Evolutionary conservation across 2,113 vertebrate species (phyloP).

Genomic region (Symphodus melops): DNA sequence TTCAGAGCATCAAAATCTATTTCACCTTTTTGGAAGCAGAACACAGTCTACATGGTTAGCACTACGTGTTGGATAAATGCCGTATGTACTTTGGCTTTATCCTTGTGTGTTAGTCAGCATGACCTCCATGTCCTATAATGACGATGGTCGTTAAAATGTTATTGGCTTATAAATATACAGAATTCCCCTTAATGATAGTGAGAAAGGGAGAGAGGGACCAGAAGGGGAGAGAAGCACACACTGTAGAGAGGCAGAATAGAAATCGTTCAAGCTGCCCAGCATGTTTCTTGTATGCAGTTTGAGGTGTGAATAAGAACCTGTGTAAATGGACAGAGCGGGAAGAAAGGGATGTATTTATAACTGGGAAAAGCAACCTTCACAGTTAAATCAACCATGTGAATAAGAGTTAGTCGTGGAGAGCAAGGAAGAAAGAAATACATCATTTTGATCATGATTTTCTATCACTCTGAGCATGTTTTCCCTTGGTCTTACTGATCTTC

Average conservation of each 20-base stretch:
- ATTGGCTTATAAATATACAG: conserved; percentile 64
- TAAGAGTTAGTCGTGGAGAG: neutral
- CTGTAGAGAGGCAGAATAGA: neutral
- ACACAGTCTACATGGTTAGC: neutral
- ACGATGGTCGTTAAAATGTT: conserved; percentile 52
- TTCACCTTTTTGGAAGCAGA: neutral
- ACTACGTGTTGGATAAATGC: conserved; percentile 19
- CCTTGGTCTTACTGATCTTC: neutral
- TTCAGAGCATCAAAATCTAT: neutral
- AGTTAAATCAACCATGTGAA: conserved; percentile 1
- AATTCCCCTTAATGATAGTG: conserved; percentile 39
- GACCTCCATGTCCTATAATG: conserved; percentile 57
- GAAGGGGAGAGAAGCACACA: neutral
- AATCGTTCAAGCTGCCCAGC: neutral
- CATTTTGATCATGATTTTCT: conserved; percentile 17
- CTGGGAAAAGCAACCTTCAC: conserved; percentile 1
- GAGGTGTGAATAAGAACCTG: neutral
- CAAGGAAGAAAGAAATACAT: neutral
- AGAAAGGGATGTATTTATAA: neutral
- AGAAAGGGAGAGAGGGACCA: neutral
- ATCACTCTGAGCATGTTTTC: neutral
- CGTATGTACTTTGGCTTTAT: conserved; percentile 26
- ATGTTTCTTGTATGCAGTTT: neutral
- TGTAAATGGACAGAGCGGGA: neutral
- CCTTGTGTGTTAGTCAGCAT: conserved; percentile 36